Evolutionary conservation across 1,140 invertebrate genomes (phyloP).

Genomic region (Philopotamus ludificatus): DNA sequence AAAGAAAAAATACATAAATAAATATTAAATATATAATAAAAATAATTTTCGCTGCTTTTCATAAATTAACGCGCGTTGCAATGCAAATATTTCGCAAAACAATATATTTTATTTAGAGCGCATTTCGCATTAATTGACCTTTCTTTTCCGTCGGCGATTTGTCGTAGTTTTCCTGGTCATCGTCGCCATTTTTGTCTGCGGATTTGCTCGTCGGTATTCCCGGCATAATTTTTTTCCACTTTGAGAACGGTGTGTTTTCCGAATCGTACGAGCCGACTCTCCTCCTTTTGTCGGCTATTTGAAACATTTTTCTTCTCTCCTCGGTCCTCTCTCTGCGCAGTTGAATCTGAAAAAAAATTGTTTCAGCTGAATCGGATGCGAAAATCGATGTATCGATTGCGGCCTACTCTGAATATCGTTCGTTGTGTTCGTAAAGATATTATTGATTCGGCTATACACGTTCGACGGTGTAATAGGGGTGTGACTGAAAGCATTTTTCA

Average conservation of each 20-base stretch:
- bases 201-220: slow-evolving; percentile 57
- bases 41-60: background rate
- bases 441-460: no score
- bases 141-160: slow-evolving; percentile 16
- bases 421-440: no score
- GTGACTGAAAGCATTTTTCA: no score
- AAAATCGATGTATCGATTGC: background rate
- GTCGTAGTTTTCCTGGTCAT: slow-evolving; percentile 33
- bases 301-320: slow-evolving; percentile 89
- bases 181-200: slow-evolving; percentile 47
- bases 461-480: no score
- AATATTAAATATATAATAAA: slow-evolving; percentile 1
- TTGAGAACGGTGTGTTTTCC: slow-evolving; percentile 61
- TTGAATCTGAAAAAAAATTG: slow-evolving; percentile 61
- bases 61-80: background rate
- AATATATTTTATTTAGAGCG: no score
- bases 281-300: slow-evolving; percentile 72
- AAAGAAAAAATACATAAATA: slow-evolving; percentile 43
- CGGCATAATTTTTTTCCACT: slow-evolving; percentile 71
- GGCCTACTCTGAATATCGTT: background rate
- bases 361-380: background rate
- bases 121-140: slow-evolving; percentile 19
- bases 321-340: slow-evolving; percentile 85
- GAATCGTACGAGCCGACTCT: slow-evolving; percentile 56
- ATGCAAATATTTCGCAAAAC: background rate